Evolutionary conservation across 2,113 vertebrate genomes (phyloP).

Genomic region (Phycodurus eques): DNA sequence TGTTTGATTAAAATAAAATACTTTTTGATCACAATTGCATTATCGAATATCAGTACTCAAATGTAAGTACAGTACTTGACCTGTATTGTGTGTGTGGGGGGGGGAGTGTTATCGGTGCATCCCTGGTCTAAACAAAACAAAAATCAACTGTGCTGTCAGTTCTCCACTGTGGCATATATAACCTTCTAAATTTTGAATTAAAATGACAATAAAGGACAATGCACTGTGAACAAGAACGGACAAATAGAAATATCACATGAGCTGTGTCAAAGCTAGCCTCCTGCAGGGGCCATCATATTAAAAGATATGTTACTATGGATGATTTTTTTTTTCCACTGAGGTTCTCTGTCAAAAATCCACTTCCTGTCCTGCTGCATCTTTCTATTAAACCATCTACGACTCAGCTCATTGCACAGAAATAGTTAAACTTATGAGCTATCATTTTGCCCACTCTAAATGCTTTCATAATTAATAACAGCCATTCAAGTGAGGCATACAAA

Average conservation of each 20-base stretch:
- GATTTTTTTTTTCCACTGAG: constrained; percentile 43
- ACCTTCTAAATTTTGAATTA: constrained; percentile 46
- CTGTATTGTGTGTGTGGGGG: too few species aligned
- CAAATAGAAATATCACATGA: constrained; percentile 39
- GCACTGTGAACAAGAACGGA: constrained; percentile 47
- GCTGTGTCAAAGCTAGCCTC: constrained; percentile 44
- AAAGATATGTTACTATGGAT: constrained; percentile 33
- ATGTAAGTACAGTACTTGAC: too few species aligned
- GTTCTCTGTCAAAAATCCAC: constrained; percentile 44
- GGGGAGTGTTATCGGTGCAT: not conserved
- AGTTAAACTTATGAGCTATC: constrained; percentile 67
- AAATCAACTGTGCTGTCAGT: constrained; percentile 1
- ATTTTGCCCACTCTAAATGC: constrained; percentile 56
- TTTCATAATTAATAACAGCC: constrained; percentile 63
- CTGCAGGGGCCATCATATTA: constrained; percentile 41
- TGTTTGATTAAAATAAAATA: too few species aligned
- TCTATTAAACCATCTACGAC: constrained; percentile 46
- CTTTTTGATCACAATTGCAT: too few species aligned
- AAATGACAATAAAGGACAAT: constrained; percentile 52
- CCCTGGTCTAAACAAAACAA: constrained; percentile 36
- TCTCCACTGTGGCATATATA: constrained; percentile 23
- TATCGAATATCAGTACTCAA: too few species aligned
- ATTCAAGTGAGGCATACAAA: constrained; percentile 54
- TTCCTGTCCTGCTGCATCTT: constrained; percentile 44
- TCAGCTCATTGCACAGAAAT: constrained; percentile 40